These are phyloP conservation scores for Scaptomyza parva DNA, from an alignment of 2,888 invertebrate genomes.

Conservation along the genomic window DNA sequence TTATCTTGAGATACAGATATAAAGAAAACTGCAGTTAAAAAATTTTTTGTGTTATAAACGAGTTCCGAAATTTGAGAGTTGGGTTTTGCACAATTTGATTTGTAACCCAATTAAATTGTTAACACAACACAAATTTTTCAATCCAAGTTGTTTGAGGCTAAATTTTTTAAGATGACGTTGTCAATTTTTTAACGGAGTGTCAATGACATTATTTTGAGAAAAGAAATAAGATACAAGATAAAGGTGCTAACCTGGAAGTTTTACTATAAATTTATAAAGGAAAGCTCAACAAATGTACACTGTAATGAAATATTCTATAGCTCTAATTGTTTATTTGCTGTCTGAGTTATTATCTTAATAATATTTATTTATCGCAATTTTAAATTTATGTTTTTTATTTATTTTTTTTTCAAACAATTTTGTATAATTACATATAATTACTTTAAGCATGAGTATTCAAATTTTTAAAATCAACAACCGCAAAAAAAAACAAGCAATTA, in stretches of 20 bases:
- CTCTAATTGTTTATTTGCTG: not conserved
- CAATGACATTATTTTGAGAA: constrained; percentile 1
- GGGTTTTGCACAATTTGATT: not conserved
- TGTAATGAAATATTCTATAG: not conserved
- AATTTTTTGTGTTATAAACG: constrained; percentile 6
- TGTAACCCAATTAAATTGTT: constrained; percentile 27
- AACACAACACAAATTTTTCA: not conserved
- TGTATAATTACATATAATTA: constrained; percentile 37
- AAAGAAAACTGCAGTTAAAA: not conserved
- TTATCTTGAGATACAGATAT: constrained; percentile 14
- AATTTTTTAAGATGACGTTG: not conserved
- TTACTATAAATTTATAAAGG: too few relatives aligned
- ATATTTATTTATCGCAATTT: constrained; percentile 20
- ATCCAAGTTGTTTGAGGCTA: not conserved
- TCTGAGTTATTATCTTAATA: too few relatives aligned
- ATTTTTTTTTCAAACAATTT: not conserved
- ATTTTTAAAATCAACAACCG: constrained; percentile 7
- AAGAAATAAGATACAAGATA: too few relatives aligned
- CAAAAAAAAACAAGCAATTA: constrained; percentile 36
- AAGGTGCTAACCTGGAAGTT: too few relatives aligned
- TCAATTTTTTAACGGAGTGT: not conserved
- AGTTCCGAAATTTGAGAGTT: not conserved
- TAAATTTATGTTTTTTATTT: not conserved
- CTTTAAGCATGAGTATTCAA: not conserved
- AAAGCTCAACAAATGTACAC: too few relatives aligned